Conservation (phyloP, 2,888 invertebrate species). For the Sarcophaga variegata region DNA sequence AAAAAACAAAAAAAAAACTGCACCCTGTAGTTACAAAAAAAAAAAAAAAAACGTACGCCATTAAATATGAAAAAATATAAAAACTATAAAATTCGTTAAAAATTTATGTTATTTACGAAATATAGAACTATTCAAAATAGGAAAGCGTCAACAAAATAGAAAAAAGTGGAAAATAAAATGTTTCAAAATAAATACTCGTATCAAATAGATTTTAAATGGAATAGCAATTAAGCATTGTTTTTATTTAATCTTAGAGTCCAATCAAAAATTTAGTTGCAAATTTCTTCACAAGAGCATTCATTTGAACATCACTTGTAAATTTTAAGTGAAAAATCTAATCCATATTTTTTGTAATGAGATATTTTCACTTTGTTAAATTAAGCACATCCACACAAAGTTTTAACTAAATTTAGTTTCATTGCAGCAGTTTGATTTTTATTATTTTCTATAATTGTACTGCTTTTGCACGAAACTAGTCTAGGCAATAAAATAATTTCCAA, state of each 20-base stretch:
- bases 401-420: no score
- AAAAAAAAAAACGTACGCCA: neutral
- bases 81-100: neutral
- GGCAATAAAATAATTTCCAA: no score
- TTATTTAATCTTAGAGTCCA: neutral
- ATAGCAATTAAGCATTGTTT: neutral
- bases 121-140: neutral
- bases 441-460: no score
- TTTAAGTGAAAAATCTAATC: no score
- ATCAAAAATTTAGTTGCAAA: neutral
- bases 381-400: no score
- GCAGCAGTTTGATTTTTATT: no score
- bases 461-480: no score
- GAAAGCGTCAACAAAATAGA: neutral
- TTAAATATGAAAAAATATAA: slow-evolving; percentile 10
- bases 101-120: neutral
- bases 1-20: slow-evolving; percentile 17
- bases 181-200: neutral
- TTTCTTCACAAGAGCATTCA: no score
- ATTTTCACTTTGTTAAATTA: no score
- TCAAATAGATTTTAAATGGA: neutral
- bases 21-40: neutral
- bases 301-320: no score
- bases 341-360: no score
- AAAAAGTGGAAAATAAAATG: neutral